Conservation (phyloP, 2,113 vertebrate species). For the Amphiprion ocellaris region DNA sequence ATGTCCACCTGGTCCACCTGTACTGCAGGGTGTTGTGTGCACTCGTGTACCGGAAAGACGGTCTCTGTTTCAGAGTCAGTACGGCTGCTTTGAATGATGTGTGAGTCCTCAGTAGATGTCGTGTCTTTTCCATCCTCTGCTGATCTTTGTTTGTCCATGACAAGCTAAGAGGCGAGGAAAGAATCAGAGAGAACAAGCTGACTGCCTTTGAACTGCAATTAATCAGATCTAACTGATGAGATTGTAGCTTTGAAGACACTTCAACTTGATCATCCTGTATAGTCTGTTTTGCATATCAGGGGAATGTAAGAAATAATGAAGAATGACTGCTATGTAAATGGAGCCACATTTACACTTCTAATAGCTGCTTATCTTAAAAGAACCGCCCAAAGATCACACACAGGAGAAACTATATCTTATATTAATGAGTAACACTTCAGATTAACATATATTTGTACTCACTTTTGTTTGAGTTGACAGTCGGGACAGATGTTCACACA, state of each 20-base stretch:
- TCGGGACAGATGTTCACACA: constrained; percentile 4
- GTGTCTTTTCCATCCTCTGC: constrained; percentile 4
- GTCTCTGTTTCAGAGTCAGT: constrained; percentile 23
- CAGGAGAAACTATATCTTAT: not conserved
- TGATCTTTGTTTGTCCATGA: constrained; percentile 56
- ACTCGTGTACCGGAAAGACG: not conserved
- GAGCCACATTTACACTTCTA: constrained; percentile 6
- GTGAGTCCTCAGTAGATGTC: constrained; percentile 20
- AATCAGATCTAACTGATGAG: constrained; percentile 8
- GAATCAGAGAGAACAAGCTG: not conserved
- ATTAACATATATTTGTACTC: constrained; percentile 46
- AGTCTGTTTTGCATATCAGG: constrained; percentile 23
- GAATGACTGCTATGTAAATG: not conserved
- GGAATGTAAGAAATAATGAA: no score
- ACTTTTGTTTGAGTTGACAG: constrained; percentile 39
- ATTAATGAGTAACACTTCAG: not conserved
- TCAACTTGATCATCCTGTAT: not conserved
- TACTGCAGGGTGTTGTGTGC: not conserved
- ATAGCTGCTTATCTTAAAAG: not conserved
- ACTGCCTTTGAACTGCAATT: constrained; percentile 21
- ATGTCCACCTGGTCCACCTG: constrained; percentile 29
- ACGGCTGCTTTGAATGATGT: not conserved
- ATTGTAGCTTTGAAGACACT: not conserved
- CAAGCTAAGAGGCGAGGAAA: constrained; percentile 1
- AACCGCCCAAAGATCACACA: not conserved